Evolutionary conservation across 1,140 invertebrate species (phyloP).

Genomic region (Lamellibrachia luymesi): DNA sequence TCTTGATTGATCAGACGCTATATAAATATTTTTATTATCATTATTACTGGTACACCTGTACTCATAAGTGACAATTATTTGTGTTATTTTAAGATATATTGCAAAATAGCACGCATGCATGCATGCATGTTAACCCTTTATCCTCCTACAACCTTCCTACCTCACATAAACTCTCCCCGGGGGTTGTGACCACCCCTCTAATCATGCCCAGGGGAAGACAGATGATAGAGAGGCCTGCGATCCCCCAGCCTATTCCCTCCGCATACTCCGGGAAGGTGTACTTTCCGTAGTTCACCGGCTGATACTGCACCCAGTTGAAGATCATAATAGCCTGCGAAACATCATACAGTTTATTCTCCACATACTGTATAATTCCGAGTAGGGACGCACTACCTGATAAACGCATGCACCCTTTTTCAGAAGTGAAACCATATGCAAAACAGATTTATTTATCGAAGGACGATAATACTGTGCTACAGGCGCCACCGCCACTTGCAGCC

Average conservation of each 20-base stretch:
- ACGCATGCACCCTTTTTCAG: too few species aligned
- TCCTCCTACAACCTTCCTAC: not conserved
- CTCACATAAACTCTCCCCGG: constrained; percentile 58
- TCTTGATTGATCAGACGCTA: too few species aligned
- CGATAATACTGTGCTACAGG: too few species aligned
- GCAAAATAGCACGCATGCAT: too few species aligned
- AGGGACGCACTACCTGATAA: too few species aligned
- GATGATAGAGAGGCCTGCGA: constrained; percentile 77
- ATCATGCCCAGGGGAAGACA: constrained; percentile 82
- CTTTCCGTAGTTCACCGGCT: constrained; percentile 75
- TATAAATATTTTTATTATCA: too few species aligned
- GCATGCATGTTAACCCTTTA: not conserved
- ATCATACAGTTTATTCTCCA: not conserved
- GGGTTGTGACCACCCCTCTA: constrained; percentile 68
- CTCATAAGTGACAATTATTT: too few species aligned
- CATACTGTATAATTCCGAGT: not conserved
- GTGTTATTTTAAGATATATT: too few species aligned
- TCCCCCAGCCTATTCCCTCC: constrained; percentile 80
- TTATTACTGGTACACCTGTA: too few species aligned
- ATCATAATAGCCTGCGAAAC: constrained; percentile 75
- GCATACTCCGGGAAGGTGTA: constrained; percentile 83
- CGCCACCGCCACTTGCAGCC: too few species aligned
- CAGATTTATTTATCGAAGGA: too few species aligned
- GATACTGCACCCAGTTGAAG: constrained; percentile 82
- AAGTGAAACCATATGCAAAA: too few species aligned